A percentile compares a stretch with the other conserved stretches of the same genome.
Conservation (phyloP, 2,113 vertebrate genomes). For the Bos indicus region DNA sequence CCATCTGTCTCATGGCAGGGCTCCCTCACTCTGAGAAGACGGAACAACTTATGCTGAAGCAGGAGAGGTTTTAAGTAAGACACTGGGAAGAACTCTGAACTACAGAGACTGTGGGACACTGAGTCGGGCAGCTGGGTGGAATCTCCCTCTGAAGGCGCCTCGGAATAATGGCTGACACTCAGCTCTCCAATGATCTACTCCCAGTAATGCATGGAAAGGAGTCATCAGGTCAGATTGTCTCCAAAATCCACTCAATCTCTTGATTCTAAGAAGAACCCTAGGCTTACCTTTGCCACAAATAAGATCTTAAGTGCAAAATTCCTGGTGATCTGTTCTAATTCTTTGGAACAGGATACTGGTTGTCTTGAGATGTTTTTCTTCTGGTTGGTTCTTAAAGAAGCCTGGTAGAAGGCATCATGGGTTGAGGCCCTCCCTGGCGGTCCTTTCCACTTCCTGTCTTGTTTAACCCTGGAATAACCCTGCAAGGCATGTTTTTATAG, state of each 20-base stretch:
- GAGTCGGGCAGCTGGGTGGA: not conserved
- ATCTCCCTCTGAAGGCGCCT: not conserved
- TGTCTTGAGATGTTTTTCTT: not conserved
- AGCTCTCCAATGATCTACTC: not conserved
- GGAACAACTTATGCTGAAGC: not conserved
- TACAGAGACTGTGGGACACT: not conserved
- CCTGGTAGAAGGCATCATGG: not conserved
- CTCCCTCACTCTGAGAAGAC: not conserved
- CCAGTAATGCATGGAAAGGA: not conserved
- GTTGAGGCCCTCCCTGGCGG: not conserved
- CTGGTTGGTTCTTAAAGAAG: not conserved
- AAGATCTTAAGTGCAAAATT: not conserved
- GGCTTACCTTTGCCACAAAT: not conserved
- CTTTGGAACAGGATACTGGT: not conserved
- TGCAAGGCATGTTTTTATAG: not conserved
- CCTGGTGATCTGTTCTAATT: not conserved
- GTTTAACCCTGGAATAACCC: not conserved
- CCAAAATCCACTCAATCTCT: not conserved
- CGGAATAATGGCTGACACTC: accelerated
- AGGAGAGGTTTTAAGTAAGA: not conserved
- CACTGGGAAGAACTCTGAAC: not conserved
- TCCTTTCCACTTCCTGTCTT: not conserved
- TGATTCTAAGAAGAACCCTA: not conserved
- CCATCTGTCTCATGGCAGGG: not conserved
- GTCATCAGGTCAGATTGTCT: not conserved